phyloP scores from a whole-genome alignment of 2,888 invertebrate genomes.

The Linyphia triangularis region DNA sequence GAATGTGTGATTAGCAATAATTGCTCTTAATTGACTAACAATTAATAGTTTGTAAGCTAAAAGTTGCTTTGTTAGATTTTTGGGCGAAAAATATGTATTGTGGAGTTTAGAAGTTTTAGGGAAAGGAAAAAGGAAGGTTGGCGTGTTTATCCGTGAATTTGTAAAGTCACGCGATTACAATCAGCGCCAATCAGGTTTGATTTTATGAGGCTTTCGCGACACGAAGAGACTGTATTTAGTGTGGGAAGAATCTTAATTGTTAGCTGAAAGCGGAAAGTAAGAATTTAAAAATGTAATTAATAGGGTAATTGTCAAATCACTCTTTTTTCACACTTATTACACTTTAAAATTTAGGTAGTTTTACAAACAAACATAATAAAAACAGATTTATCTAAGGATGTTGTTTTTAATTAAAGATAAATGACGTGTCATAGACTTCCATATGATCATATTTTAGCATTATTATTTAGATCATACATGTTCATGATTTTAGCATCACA shows the following conservation, averaged over 20 bases:
- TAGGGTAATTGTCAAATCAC: no score
- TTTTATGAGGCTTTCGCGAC: constrained; percentile 49
- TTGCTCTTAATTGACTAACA: background rate
- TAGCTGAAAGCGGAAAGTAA: no score
- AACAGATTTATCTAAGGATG: no score
- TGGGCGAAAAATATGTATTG: background rate
- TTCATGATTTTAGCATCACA: no score
- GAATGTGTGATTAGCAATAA: background rate
- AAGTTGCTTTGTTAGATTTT: background rate
- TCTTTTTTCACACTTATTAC: no score
- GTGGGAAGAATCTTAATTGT: background rate
- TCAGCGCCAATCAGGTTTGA: constrained; percentile 71
- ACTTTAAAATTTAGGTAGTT: no score
- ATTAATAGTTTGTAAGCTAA: background rate
- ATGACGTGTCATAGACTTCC: no score
- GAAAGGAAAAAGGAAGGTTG: background rate
- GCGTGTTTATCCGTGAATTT: background rate
- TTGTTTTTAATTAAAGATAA: no score
- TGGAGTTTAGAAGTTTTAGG: background rate
- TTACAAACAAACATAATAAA: no score
- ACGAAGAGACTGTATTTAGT: constrained; percentile 15
- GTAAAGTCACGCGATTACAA: constrained; percentile 57
- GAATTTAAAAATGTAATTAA: no score
- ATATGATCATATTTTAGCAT: no score
- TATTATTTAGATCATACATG: no score